A percentile compares a stretch with the other conserved stretches of the same genome.
These are phyloP conservation scores for Tetramorium bicarinatum DNA, from an alignment of 2,888 invertebrate genomes.

Conservation along the genomic window DNA sequence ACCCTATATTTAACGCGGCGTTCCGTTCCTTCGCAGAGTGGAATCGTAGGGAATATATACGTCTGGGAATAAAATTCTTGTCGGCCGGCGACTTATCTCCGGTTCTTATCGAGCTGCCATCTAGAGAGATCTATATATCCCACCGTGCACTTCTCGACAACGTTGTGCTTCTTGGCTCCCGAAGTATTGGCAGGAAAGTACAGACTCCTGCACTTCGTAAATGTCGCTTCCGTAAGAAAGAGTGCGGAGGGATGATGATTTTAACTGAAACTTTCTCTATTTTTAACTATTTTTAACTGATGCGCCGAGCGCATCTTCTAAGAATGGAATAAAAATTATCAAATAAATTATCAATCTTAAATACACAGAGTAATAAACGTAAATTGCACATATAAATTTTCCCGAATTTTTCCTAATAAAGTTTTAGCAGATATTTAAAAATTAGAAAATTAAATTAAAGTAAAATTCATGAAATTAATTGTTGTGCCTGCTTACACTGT, in stretches of 20 bases:
- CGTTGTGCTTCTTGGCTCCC: slow-evolving; percentile 53
- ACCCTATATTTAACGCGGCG: slow-evolving; percentile 43
- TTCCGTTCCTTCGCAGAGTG: slow-evolving; percentile 2
- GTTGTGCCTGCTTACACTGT: neutral
- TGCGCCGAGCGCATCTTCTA: neutral
- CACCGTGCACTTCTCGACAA: slow-evolving; percentile 22
- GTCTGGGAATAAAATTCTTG: slow-evolving; percentile 50
- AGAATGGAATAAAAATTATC: neutral
- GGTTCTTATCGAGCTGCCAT: slow-evolving; percentile 32
- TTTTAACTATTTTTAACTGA: slow-evolving; percentile 17
- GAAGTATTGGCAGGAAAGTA: slow-evolving; percentile 55
- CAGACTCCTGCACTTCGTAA: neutral
- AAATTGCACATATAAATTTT: neutral
- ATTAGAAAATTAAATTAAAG: neutral
- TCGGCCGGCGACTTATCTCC: slow-evolving; percentile 38
- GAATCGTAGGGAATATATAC: slow-evolving; percentile 34
- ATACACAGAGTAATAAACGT: too few relatives aligned
- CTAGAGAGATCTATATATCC: slow-evolving; percentile 46
- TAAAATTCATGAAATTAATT: neutral
- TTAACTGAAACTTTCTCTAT: neutral
- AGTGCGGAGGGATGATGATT: neutral
- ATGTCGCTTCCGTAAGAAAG: slow-evolving; percentile 21
- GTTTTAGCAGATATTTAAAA: neutral
- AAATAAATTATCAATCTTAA: neutral
- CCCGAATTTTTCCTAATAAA: neutral